Evolutionary conservation across 64 coral and sea anemone genomes (phyloP), one percentile per base, ranked within the genome.

Genomic region (Catalaphyllia jardinei): DNA sequence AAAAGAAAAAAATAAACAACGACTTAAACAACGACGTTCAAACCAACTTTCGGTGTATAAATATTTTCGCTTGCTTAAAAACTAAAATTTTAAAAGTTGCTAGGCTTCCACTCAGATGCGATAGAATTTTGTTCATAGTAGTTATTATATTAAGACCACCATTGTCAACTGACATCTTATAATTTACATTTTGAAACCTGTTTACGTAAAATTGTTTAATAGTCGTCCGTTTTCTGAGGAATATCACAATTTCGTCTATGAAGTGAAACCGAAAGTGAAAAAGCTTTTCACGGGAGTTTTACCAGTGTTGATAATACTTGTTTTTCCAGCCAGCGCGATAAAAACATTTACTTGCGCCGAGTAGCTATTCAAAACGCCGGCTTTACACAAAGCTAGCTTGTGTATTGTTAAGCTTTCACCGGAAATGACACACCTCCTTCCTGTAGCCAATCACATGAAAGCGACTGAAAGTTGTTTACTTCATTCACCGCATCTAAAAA

Each of bases 391-490:
- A 50, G 31, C 30, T 20, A 22, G 19, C 8, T 82, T 82, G 61
- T 84, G 38, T 67, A 69, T 84, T 84, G 81, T 84, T 84, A 71
- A 12, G 19, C 8, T 84, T 69, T 25, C 20, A 24, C 28, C 81
- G 81, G 81, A 84, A 84, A 38, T 0, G 33, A 71, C 81, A 84
- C 81, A 84, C 81, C 81, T 15, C 81, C 81, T 19, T 38, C 0
- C 2, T 46, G 1, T 17, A 84, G 33, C 81, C 81, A 84, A 84
- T 84, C 31, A 84, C 1, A 51, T 7, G 1, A 12, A 22, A n/a
- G 2, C 35, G 10, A 49, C 59, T 35, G 51, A 15, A 67, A 84
- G 81, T 84, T 84, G 81, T 84, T 84, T 84, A 84, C 81, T 46
- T 50, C 81, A 38, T 35, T 69, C 30, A 18, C 81, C 81, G 81